phyloP scores from a whole-genome alignment of 2,113 vertebrate species.

The Brienomyrus longianalis region DNA sequence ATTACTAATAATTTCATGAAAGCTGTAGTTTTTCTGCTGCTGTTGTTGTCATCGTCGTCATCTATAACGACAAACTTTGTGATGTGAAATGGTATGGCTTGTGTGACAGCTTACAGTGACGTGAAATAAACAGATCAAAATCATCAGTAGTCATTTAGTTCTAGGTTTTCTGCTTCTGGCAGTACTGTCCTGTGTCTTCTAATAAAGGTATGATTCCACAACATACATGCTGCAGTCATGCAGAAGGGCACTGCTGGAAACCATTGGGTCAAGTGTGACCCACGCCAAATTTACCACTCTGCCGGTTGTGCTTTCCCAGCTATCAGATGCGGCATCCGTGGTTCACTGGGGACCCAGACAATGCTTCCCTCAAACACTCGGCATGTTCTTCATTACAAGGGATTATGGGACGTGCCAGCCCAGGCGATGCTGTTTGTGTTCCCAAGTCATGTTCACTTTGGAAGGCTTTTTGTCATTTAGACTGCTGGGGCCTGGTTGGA shows the following conservation, averaged over 20 bases:
- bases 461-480: neutral
- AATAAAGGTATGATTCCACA: neutral
- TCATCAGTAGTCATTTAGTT: neutral
- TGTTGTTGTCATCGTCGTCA: neutral
- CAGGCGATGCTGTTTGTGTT: neutral
- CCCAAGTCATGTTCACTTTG: neutral
- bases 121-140: neutral
- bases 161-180: neutral
- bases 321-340: neutral
- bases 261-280: neutral
- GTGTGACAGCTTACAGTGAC: neutral
- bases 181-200: neutral
- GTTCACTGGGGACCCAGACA: neutral
- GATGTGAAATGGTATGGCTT: neutral
- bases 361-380: neutral
- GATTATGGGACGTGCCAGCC: neutral
- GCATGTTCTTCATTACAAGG: conserved; percentile 2
- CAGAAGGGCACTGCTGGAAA: neutral
- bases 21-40: neutral
- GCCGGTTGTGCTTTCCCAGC: neutral
- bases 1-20: neutral
- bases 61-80: neutral
- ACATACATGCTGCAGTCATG: neutral
- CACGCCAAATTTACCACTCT: neutral
- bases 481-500: neutral